Evolutionary conservation across 2,797 vertebrate species (phyloP).

Genomic region (Parauchenoglanis ngamensis): DNA sequence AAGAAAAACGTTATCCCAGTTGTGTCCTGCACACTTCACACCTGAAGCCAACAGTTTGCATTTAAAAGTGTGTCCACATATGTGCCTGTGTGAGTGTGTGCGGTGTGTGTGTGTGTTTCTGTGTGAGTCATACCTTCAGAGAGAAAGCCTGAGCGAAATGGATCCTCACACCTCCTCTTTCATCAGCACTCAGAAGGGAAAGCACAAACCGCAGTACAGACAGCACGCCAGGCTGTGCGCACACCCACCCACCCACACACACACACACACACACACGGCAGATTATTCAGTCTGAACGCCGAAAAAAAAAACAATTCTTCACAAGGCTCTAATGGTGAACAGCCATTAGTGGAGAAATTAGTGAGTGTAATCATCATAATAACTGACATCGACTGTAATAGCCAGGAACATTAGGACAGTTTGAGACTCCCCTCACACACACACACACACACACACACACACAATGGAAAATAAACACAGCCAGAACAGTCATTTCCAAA

Average conservation of each 20-base stretch:
- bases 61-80: slow-evolving; percentile 10
- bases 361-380: slow-evolving; percentile 48
- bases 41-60: not conserved
- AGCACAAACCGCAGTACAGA: slow-evolving; percentile 61
- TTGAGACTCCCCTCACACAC: not conserved
- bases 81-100: slow-evolving; percentile 7
- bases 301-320: slow-evolving; percentile 52
- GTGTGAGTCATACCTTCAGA: slow-evolving; percentile 76
- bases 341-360: slow-evolving; percentile 54
- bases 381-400: slow-evolving; percentile 42
- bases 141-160: slow-evolving; percentile 89
- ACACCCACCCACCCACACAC: slow-evolving; percentile 35
- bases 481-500: slow-evolving; percentile 15
- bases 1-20: not conserved
- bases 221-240: slow-evolving; percentile 64
- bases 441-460: slow-evolving; percentile 10
- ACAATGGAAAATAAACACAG: slow-evolving; percentile 19
- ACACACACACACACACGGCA: slow-evolving; percentile 27
- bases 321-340: slow-evolving; percentile 50
- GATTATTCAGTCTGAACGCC: slow-evolving; percentile 42
- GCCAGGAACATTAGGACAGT: slow-evolving; percentile 38
- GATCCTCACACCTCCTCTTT: slow-evolving; percentile 76
- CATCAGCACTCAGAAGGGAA: slow-evolving; percentile 64
- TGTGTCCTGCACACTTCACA: slow-evolving; percentile 4
- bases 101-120: not conserved